Evolutionary conservation across 1,140 invertebrate species (phyloP), one percentile per base, ranked within the genome.

Genomic region (Panulirus ornatus): DNA sequence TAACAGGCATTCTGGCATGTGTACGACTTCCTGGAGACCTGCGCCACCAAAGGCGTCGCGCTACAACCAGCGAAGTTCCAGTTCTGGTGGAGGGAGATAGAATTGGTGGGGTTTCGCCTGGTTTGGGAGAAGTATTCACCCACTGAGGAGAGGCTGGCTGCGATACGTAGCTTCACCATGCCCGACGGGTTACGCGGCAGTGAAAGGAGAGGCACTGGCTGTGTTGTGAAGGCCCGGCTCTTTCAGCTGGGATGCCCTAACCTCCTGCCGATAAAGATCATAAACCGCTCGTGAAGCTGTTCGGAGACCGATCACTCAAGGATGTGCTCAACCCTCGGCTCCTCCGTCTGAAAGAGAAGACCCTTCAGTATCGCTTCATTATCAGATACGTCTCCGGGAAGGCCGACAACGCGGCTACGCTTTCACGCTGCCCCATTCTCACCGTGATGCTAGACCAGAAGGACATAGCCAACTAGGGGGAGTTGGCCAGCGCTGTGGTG

Each of bases 1-100:
- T 0, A 44, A 2, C 36, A 73, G 16, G 66, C 70, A 27, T 85
- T 85, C 70, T 85, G 83, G 83, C 81, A 83, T 27, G 44, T 47
- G 30, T 70, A 66, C 19, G 30, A 34, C 42, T 83, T 83, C n/a
- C 40, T 85, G 70, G 63, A 85, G 44, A 40, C 16, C 11, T 85
- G 83, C 42, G 66, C 34, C 9, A 2, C 27, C 2, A 34, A 44
- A 1, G 66, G 83, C 22, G 66, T 71, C 36, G 36, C 54, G 16
- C 27, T 84, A 5, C 27, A 84, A 11, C 51, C 82, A 66, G 54
- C 36, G 40, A 84, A 84, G 82, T 66, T 84, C 22, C 11, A 34
- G 9, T 84, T 84, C 38, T 84, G 54, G 36, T 1, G 22, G 5
- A 51, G 44, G 38, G 9, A 51, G n/a, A 42, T 54, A 19, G 54